Evolutionary conservation across 2,888 invertebrate species (phyloP), one percentile per base, ranked within the genome.

Genomic region (Gastrophysa polygoni): DNA sequence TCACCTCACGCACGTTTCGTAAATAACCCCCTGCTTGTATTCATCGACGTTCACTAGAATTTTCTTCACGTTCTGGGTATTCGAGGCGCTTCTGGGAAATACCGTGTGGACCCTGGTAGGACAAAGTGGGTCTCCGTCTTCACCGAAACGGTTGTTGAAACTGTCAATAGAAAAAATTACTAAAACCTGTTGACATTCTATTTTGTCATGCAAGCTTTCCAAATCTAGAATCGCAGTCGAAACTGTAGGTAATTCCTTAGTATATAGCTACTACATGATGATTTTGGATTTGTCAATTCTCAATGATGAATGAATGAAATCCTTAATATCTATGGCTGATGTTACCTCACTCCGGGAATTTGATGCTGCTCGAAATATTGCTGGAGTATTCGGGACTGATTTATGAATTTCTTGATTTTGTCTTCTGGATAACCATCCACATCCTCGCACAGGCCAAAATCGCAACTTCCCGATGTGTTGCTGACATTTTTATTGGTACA

Each of bases 1-100:
- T 66, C 51, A 66, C 68, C 21, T 51, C 85, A 80, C 69, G 84
- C 93, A 93, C 66, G 86, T 85, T 78, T 93, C 92, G 1, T 90
- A 86, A 49, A 87, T 84, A 49, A 92, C 85, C 24, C 88, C 89
- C 79, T 93, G 93, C 24, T 86, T 82, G 59, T 87, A 88, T 0
- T 85, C 80, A 0, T 85, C 85, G 7, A 85, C 84, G 75, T 93
- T 91, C 1, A 91, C 82, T 11, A 93, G 85, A 38, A 84, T 83
- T 68, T 86, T 82, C 87, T 89, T 90, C 54, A 86, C 82, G 4
- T 85, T 85, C 6, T 86, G 80, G 56, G 82, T 80, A 59, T 86
- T 88, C 51, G 82, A 76, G 0, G 87, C 89, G 0, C 83, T 82
- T 75, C 86, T 82, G 0, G 91, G 91, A 64, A 82, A 85, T 5